Conservation (phyloP, 1,140 invertebrate genomes). For the Atta cephalotes region DNA sequence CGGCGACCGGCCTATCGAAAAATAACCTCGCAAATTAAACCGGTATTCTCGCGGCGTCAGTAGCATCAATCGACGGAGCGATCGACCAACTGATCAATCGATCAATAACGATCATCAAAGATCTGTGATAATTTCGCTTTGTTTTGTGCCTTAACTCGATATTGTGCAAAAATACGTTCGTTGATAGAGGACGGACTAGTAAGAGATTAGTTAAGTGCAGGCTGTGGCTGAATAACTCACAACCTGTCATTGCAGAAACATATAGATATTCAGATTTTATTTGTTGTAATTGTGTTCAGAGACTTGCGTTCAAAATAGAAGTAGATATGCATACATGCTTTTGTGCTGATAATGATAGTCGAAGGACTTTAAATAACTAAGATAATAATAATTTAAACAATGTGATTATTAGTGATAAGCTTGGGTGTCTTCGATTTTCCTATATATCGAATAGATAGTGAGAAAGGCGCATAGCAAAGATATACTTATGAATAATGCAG, state of each 20-base stretch:
- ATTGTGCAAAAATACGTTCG: neutral
- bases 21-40: slow-evolving; percentile 52
- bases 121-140: slow-evolving; percentile 15
- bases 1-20: slow-evolving; percentile 42
- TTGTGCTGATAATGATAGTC: neutral
- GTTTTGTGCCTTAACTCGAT: neutral
- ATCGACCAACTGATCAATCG: neutral
- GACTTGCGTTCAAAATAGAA: neutral
- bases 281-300: neutral
- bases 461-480: neutral
- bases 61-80: neutral
- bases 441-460: neutral
- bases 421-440: neutral
- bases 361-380: neutral
- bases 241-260: neutral
- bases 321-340: neutral
- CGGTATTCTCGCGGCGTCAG: neutral
- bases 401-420: neutral
- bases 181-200: neutral
- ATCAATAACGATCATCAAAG: slow-evolving; percentile 3
- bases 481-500: neutral
- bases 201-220: neutral
- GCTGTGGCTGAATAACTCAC: neutral
- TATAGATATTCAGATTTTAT: neutral
- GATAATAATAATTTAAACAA: neutral